Evolutionary conservation across 2,888 invertebrate species (phyloP).

Genomic region (Eupithecia vulgata): DNA sequence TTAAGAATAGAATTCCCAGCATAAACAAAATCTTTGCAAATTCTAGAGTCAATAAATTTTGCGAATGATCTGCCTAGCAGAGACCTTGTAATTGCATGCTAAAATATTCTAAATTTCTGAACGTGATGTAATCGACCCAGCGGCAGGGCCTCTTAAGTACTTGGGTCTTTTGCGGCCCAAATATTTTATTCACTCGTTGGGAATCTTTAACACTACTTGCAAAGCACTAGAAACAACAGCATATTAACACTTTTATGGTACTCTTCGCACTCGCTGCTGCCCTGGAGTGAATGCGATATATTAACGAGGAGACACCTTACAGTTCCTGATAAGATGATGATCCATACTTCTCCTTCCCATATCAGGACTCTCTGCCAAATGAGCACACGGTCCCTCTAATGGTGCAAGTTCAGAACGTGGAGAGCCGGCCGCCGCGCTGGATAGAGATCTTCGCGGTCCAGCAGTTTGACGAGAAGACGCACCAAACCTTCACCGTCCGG

Average conservation of each 20-base stretch:
- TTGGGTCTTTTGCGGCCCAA: background rate
- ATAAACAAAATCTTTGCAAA: background rate
- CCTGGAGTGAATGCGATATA: too few relatives aligned
- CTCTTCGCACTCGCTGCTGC: too few relatives aligned
- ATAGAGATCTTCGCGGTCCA: constrained; percentile 81
- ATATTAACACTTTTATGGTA: background rate
- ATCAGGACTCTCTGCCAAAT: constrained; percentile 74
- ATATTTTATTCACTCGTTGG: background rate
- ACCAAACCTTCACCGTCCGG: constrained; percentile 69
- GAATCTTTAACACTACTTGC: background rate
- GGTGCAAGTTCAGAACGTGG: constrained; percentile 84
- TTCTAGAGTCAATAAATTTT: background rate
- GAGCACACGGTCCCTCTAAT: constrained; percentile 73
- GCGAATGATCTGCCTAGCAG: background rate
- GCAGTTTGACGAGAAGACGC: constrained; percentile 82
- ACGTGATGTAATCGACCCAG: too few relatives aligned
- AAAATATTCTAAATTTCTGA: too few relatives aligned
- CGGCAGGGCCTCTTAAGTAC: background rate
- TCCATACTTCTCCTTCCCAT: background rate
- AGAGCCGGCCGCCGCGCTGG: constrained; percentile 85
- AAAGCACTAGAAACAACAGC: background rate
- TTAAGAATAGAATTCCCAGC: background rate
- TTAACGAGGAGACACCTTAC: background rate
- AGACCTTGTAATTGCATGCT: background rate
- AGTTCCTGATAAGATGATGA: background rate